Evolutionary conservation across 2,113 vertebrate species (phyloP), one percentile per base, ranked within the genome.

Genomic region (Indicator maculatus): DNA sequence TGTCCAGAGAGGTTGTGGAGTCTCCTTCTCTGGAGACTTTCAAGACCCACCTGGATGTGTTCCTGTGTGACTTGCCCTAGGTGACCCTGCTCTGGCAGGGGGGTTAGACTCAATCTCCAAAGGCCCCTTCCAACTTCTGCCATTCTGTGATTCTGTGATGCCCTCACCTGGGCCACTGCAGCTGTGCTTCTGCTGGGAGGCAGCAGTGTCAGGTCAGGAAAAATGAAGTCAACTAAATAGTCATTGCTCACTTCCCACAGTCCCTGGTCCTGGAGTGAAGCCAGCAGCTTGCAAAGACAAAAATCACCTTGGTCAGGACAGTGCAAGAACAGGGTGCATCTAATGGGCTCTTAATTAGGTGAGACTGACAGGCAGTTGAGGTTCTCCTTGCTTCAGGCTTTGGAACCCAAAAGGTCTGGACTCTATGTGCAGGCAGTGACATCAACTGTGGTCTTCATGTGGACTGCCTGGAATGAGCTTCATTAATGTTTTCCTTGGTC

Each of bases 401-500:
- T 80, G 91, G 52, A 71, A 93, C 81, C 80, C 83, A 13, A 38
- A 85, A 75, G 86, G 82, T 95, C 90, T 0, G 6, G 66, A 26
- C 58, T 91, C 38, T 36, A 56, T 76, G 24, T 30, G 39, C 58
- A 94, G 81, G 26, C 73, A 70, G 15, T 86, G 93, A 94, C 95
- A 97, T 96, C 83, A 86, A 70, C 88, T 89, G 64, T 39, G 80
- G 81, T 89, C 94, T 88, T 81, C 96, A 86, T 86, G 55, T 82
- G 91, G 88, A 89, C 96, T 96, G 95, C 95, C 95, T 96, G 91
- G 93, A 98, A 98, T 89, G 94, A 95, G 87, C 96, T 98, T 97
- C 97, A 98, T 98, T 98, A 98, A 97, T 97, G 96, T 96, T 94
- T 97, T 97, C 93, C 94, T 89, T 56, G 83, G 92, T 96, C 97